phyloP scores from a whole-genome alignment of 2,113 vertebrate genomes.

The Seriola quinqueradiata region DNA sequence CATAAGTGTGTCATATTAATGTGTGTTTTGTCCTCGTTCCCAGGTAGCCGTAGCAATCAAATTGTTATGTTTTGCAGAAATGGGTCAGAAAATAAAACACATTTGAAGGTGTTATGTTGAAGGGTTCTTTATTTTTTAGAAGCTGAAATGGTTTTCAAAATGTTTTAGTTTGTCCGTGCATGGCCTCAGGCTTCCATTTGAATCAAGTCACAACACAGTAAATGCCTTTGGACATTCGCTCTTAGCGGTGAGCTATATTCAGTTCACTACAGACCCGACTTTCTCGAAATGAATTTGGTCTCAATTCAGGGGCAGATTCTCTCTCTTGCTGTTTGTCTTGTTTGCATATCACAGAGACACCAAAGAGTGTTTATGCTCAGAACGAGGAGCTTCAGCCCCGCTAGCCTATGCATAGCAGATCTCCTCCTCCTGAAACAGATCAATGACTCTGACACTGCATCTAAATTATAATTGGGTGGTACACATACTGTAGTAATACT shows the following conservation, averaged over 20 bases:
- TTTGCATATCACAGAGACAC: constrained; percentile 67
- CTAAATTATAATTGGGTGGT: constrained; percentile 67
- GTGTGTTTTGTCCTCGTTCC: background rate
- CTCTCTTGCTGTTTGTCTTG: constrained; percentile 20
- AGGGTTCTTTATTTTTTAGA: constrained; percentile 47
- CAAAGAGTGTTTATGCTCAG: constrained; percentile 52
- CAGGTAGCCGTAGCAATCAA: background rate
- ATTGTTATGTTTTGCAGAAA: constrained; percentile 24
- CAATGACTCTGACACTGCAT: constrained; percentile 66
- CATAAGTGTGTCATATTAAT: background rate
- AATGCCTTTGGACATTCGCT: constrained; percentile 65
- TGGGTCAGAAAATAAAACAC: constrained; percentile 19
- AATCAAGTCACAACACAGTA: constrained; percentile 66
- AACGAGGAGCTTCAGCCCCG: constrained; percentile 27
- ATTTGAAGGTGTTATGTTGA: constrained; percentile 38
- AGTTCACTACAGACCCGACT: constrained; percentile 29
- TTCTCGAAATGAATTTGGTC: constrained; percentile 36
- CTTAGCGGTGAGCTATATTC: constrained; percentile 42
- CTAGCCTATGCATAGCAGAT: constrained; percentile 34
- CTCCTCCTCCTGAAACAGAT: constrained; percentile 66
- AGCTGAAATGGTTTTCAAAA: constrained; percentile 68
- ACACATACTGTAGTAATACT: constrained; percentile 21
- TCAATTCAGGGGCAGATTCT: constrained; percentile 38
- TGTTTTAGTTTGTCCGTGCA: constrained; percentile 50
- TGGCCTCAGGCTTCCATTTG: constrained; percentile 61